Evolutionary conservation across 1,140 invertebrate genomes (phyloP).

Genomic region (Phymorhynchus buccinoides): DNA sequence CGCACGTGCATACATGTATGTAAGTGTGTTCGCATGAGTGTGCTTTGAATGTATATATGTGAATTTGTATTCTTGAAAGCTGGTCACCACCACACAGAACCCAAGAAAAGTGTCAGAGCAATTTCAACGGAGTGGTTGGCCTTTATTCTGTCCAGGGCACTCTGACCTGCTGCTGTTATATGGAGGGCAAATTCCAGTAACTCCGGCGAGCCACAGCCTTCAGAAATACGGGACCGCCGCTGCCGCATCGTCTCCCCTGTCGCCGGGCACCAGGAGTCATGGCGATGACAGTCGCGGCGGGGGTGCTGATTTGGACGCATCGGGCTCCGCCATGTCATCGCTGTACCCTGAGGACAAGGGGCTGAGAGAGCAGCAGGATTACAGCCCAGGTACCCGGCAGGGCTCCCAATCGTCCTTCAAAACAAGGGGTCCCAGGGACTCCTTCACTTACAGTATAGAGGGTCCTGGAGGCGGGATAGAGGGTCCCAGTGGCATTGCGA

Average conservation of each 20-base stretch:
- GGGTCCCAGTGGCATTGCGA: no score
- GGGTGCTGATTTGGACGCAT: background rate
- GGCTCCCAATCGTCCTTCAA: no score
- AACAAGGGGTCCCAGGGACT: no score
- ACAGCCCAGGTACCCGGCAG: background rate
- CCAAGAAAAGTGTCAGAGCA: background rate
- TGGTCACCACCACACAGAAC: background rate
- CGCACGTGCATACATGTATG: background rate
- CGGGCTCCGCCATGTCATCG: background rate
- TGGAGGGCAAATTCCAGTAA: background rate
- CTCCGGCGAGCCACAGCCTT: background rate
- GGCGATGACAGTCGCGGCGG: no score
- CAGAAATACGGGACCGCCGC: no score
- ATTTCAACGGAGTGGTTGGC: background rate
- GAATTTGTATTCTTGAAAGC: no score
- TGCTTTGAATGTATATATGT: background rate
- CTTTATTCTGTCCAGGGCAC: background rate
- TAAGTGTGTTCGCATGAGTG: background rate
- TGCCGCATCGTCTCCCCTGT: no score
- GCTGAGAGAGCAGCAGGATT: background rate
- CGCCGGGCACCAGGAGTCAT: no score
- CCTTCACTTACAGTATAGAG: no score
- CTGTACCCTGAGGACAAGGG: background rate
- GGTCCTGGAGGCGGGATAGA: no score
- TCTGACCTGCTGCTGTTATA: background rate